A percentile compares a stretch with the other conserved stretches of the same genome.
Evolutionary conservation across 2,888 invertebrate genomes (phyloP).

Genomic region (Ophion ellenae): DNA sequence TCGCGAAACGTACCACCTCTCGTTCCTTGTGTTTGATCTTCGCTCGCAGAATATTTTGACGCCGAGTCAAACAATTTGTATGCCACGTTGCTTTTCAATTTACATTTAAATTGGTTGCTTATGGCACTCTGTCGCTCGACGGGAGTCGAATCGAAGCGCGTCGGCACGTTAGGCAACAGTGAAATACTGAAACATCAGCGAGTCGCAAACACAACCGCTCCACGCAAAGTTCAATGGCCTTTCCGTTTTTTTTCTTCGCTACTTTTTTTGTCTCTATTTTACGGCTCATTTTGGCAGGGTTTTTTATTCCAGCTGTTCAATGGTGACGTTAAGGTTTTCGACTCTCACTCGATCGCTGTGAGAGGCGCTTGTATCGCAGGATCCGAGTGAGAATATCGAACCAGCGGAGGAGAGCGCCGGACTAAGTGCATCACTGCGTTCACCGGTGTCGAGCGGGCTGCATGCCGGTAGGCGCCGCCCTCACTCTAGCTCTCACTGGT

Average conservation of each 20-base stretch:
- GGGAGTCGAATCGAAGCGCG: constrained; percentile 79
- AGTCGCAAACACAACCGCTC: constrained; percentile 71
- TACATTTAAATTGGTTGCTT: constrained; percentile 84
- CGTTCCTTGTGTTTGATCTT: constrained; percentile 83
- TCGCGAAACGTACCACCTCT: constrained; percentile 72
- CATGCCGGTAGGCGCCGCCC: constrained; percentile 43
- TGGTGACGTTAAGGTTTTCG: constrained; percentile 11
- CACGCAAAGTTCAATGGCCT: constrained; percentile 79
- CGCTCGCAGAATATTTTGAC: constrained; percentile 83
- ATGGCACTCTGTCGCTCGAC: constrained; percentile 82
- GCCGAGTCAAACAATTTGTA: constrained; percentile 84
- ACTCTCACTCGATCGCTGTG: constrained; percentile 68
- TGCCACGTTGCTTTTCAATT: constrained; percentile 84
- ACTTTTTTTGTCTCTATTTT: constrained; percentile 40
- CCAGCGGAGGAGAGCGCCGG: constrained; percentile 31
- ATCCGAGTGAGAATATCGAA: constrained; percentile 46
- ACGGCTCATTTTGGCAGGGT: constrained; percentile 1
- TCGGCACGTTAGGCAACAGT: constrained; percentile 78
- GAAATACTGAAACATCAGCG: constrained; percentile 80
- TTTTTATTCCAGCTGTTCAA: constrained; percentile 39
- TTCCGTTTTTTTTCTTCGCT: constrained; percentile 53
- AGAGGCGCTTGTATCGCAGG: constrained; percentile 65
- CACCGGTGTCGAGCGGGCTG: constrained; percentile 51
- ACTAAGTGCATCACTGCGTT: constrained; percentile 39
- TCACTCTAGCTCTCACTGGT: background rate